These are phyloP conservation scores for Palythoa grandiflora DNA, from an alignment of 92 coral and sea anemone genomes.

Conservation along the genomic window DNA sequence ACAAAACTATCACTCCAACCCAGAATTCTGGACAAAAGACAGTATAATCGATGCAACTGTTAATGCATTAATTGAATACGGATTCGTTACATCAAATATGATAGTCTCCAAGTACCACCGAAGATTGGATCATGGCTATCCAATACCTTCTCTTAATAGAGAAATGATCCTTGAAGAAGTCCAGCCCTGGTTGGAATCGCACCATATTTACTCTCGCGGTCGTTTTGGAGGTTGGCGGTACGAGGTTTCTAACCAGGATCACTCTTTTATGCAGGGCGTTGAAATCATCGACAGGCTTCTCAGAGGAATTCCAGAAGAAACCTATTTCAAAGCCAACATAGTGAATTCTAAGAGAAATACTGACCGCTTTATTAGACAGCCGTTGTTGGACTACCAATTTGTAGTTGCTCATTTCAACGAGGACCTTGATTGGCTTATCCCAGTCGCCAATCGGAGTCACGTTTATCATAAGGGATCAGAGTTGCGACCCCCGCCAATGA, in stretches of 20 bases:
- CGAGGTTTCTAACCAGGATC: slow-evolving; percentile 76
- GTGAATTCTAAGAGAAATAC: slow-evolving; percentile 68
- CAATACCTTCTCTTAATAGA: slow-evolving; percentile 70
- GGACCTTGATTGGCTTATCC: slow-evolving; percentile 59
- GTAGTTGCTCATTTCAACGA: slow-evolving; percentile 73
- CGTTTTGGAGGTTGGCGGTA: slow-evolving; percentile 84
- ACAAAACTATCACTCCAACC: slow-evolving; percentile 28
- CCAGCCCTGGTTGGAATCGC: slow-evolving; percentile 72
- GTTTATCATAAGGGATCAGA: slow-evolving; percentile 69
- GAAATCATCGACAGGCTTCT: slow-evolving; percentile 60
- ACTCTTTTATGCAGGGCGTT: slow-evolving; percentile 83
- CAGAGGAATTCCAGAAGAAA: slow-evolving; percentile 67
- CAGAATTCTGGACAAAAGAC: slow-evolving; percentile 61
- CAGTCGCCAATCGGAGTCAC: slow-evolving; percentile 56
- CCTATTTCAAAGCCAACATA: slow-evolving; percentile 58
- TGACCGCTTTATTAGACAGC: slow-evolving; percentile 35
- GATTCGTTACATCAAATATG: slow-evolving; percentile 52
- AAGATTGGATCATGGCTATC: slow-evolving; percentile 71
- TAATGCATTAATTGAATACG: slow-evolving; percentile 54
- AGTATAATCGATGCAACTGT: slow-evolving; percentile 51
- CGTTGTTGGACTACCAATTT: slow-evolving; percentile 56
- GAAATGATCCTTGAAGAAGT: slow-evolving; percentile 55
- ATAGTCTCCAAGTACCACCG: slow-evolving; percentile 64
- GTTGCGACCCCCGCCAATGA: slow-evolving; percentile 48
- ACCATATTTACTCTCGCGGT: slow-evolving; percentile 69